These are phyloP conservation scores for Takifugu flavidus DNA, from an alignment of 2,113 vertebrate species.

Conservation along the genomic window DNA sequence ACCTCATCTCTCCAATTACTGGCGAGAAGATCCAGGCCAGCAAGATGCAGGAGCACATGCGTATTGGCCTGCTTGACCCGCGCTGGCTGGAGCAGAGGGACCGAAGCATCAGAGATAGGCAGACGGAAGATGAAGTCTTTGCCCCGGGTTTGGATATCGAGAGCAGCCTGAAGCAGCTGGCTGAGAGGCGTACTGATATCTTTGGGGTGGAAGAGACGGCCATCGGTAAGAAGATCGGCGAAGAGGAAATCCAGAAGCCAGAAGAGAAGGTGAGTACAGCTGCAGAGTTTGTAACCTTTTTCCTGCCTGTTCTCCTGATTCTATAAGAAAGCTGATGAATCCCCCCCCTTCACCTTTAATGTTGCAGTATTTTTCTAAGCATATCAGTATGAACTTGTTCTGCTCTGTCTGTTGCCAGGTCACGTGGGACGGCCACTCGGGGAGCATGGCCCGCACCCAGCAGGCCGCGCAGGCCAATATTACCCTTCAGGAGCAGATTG, in stretches of 20 bases:
- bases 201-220: conserved; percentile 98
- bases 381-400: background rate
- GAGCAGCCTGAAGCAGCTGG: conserved; percentile 97
- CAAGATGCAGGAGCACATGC: conserved; percentile 99
- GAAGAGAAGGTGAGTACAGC: conserved; percentile 88
- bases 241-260: conserved; percentile 98
- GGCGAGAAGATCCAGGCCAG: conserved; percentile 97
- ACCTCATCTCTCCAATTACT: conserved; percentile 96
- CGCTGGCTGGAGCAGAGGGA: conserved; percentile 97
- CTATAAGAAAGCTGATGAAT: too few species aligned
- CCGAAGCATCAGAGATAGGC: conserved; percentile 91
- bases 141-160: conserved; percentile 97
- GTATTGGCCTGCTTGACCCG: conserved; percentile 94
- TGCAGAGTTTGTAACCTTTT: conserved; percentile 1
- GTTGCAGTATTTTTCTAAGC: background rate
- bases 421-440: conserved; percentile 97
- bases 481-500: conserved; percentile 98
- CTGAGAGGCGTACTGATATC: conserved; percentile 98
- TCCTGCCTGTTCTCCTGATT: too few species aligned
- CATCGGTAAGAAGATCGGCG: conserved; percentile 98
- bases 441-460: conserved; percentile 98
- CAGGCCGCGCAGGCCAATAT: conserved; percentile 99
- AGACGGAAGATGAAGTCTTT: conserved; percentile 96
- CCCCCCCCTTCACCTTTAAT: too few species aligned
- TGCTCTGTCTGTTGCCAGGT: conserved; percentile 71